Conservation (phyloP, 1,140 invertebrate species). For the Bombus ignitus region DNA sequence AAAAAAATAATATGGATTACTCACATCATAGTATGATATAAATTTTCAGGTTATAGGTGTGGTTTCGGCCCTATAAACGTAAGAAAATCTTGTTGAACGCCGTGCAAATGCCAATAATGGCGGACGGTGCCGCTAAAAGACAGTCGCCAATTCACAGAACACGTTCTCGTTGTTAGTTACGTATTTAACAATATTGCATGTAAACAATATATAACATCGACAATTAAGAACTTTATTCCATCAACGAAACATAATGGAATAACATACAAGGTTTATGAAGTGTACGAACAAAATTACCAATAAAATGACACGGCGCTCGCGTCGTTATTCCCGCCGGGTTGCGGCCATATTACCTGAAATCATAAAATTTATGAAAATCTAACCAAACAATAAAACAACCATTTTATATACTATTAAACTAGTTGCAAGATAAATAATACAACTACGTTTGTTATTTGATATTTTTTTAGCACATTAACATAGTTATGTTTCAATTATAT, state of each 20-base stretch:
- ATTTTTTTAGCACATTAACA: neutral
- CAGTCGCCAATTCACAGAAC: neutral
- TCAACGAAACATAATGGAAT: slow-evolving; percentile 28
- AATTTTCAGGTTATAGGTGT: neutral
- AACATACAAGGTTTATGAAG: slow-evolving; percentile 19
- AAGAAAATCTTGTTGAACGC: slow-evolving; percentile 36
- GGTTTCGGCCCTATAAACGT: neutral
- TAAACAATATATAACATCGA: neutral
- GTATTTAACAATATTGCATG: neutral
- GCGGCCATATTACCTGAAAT: neutral
- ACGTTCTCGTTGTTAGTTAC: neutral
- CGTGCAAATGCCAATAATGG: slow-evolving; percentile 50
- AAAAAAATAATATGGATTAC: neutral
- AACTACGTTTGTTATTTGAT: neutral
- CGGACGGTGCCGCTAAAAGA: slow-evolving; percentile 48
- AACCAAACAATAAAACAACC: neutral
- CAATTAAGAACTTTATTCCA: slow-evolving; percentile 16
- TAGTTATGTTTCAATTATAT: neutral
- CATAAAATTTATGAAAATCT: slow-evolving; percentile 3
- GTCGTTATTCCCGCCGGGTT: slow-evolving; percentile 47
- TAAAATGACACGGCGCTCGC: slow-evolving; percentile 30
- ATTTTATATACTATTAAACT: neutral
- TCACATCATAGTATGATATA: slow-evolving; percentile 44
- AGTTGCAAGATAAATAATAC: neutral
- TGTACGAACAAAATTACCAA: slow-evolving; percentile 34